phyloP scores from a whole-genome alignment of 1,140 invertebrate genomes.

The Homarus americanus region DNA sequence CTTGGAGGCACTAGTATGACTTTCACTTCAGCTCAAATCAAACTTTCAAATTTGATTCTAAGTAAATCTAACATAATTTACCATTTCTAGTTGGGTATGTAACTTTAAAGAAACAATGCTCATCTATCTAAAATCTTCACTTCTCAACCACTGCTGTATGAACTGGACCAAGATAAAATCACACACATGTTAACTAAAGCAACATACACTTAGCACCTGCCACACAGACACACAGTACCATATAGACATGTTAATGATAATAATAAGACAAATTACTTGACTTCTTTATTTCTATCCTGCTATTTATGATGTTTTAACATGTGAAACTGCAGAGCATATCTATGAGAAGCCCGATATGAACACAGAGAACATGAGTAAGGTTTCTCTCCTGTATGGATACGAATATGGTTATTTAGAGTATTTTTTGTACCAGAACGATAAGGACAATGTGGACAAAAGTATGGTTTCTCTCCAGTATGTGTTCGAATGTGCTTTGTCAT shows the following conservation, averaged over 20 bases:
- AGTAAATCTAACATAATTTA: too few relatives aligned
- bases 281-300: not conserved
- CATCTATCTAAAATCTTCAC: too few relatives aligned
- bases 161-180: too few relatives aligned
- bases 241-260: not conserved
- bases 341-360: conserved; percentile 33
- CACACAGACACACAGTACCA: too few relatives aligned
- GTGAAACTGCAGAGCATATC: conserved; percentile 37
- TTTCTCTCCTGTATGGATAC: conserved; percentile 48
- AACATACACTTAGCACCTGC: too few relatives aligned
- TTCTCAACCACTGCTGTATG: too few relatives aligned
- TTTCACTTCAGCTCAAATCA: too few relatives aligned
- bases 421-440: conserved; percentile 44
- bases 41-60: too few relatives aligned
- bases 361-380: conserved; percentile 33
- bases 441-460: conserved; percentile 39
- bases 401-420: conserved; percentile 42
- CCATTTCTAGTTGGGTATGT: too few relatives aligned
- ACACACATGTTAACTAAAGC: too few relatives aligned
- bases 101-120: too few relatives aligned
- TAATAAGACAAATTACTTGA: not conserved
- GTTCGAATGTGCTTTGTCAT: conserved; percentile 47
- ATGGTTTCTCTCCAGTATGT: conserved; percentile 55
- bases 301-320: conserved; percentile 36
- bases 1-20: too few relatives aligned